Percentiles rank a stretch among this genome's conserved stretches.
These are phyloP conservation scores for Plebejus anna DNA, from an alignment of 2,888 invertebrate species.

Conservation along the genomic window DNA sequence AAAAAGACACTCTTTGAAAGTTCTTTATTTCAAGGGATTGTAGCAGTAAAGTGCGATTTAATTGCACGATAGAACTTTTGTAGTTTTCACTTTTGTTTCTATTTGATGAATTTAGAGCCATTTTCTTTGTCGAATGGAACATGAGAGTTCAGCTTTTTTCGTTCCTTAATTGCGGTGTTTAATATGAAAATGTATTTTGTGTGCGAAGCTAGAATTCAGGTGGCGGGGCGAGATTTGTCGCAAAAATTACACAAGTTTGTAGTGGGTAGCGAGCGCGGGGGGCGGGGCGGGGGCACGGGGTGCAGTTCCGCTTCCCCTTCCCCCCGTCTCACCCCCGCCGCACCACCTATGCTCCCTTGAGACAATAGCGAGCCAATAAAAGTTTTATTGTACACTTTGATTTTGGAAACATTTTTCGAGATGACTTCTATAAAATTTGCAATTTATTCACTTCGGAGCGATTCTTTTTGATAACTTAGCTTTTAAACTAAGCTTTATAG, in stretches of 20 bases:
- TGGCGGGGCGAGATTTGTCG: conserved; percentile 53
- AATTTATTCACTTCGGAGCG: conserved; percentile 59
- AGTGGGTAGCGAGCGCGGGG: conserved; percentile 41
- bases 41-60: conserved; percentile 74
- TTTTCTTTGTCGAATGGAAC: conserved; percentile 44
- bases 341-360: conserved; percentile 48
- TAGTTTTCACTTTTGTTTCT: conserved; percentile 61
- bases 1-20: conserved; percentile 69
- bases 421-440: conserved; percentile 70
- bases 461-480: conserved; percentile 53
- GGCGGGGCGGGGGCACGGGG: conserved; percentile 34
- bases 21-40: conserved; percentile 75
- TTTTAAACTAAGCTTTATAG: conserved; percentile 42
- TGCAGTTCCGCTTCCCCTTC: conserved; percentile 40
- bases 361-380: conserved; percentile 71
- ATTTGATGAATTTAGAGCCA: conserved; percentile 65
- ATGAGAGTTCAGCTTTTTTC: conserved; percentile 14
- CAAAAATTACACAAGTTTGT: conserved; percentile 58
- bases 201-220: conserved; percentile 41
- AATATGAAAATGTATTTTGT: conserved; percentile 5
- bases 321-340: conserved; percentile 33
- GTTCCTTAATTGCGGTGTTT: conserved; percentile 5
- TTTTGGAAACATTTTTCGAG: conserved; percentile 69
- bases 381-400: conserved; percentile 72
- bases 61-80: conserved; percentile 69